A percentile compares a stretch with the other conserved stretches of the same genome.
phyloP scores from a whole-genome alignment of 1,140 invertebrate genomes.

The Sweltsa coloradensis region DNA sequence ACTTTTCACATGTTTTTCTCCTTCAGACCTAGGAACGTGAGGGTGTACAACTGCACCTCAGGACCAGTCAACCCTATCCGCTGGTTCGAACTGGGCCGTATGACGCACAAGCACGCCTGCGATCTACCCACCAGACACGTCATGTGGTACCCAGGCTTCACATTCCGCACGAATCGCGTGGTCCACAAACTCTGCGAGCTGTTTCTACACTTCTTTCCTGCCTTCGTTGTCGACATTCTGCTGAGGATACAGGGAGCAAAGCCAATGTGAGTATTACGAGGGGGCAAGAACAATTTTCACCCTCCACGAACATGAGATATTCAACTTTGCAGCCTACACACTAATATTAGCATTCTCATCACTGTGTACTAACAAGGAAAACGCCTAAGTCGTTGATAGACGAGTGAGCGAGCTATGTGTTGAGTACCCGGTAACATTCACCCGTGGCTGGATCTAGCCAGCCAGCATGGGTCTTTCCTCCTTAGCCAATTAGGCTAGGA shows the following conservation, averaged over 20 bases:
- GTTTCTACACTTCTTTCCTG: conserved; percentile 64
- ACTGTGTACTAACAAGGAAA: no score
- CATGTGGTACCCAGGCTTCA: conserved; percentile 76
- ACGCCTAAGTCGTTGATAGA: no score
- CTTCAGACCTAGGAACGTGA: conserved; percentile 40
- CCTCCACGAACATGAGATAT: no score
- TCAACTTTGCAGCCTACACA: no score
- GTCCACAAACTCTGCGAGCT: conserved; percentile 58
- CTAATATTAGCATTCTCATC: no score
- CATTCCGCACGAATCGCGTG: conserved; percentile 57
- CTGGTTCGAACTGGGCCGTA: conserved; percentile 64
- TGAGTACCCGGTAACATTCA: no score
- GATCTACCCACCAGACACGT: conserved; percentile 67
- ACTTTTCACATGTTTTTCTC: conserved; percentile 9
- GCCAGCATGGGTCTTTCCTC: no score
- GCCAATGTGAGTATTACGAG: conserved; percentile 50
- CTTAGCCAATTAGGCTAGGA: no score
- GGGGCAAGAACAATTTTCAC: not conserved
- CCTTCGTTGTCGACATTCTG: conserved; percentile 61
- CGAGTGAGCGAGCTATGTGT: no score
- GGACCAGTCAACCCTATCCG: conserved; percentile 68
- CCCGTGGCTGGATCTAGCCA: no score
- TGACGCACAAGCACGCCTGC: conserved; percentile 54
- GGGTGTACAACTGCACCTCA: conserved; percentile 87
- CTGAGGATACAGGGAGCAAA: conserved; percentile 56